Conservation (phyloP, 2,113 vertebrate genomes). For the Brienomyrus longianalis region DNA sequence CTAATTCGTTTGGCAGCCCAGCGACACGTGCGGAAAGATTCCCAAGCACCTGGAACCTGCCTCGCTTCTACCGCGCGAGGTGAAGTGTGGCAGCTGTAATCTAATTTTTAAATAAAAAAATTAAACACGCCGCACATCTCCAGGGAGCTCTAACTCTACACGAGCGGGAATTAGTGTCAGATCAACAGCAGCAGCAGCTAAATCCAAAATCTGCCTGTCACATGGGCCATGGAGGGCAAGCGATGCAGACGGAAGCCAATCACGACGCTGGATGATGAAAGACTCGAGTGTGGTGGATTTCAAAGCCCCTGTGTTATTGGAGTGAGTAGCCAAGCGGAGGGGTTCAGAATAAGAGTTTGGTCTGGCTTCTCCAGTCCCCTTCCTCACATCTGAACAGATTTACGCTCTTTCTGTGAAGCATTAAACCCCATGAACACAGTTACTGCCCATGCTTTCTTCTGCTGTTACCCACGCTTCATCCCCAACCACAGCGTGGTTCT, state of each 20-base stretch:
- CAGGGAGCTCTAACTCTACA: neutral
- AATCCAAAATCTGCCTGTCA: neutral
- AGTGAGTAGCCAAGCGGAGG: neutral
- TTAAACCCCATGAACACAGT: neutral
- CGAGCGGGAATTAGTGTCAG: neutral
- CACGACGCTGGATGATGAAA: neutral
- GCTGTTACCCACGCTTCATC: neutral
- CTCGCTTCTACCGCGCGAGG: neutral
- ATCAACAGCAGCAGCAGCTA: neutral
- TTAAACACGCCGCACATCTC: neutral
- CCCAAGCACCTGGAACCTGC: neutral
- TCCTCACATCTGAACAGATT: neutral
- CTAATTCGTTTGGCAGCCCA: neutral
- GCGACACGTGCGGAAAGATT: neutral
- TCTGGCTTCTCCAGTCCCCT: neutral
- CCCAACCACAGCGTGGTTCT: neutral
- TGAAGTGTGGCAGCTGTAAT: neutral
- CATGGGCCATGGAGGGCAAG: neutral
- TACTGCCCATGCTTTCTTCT: neutral
- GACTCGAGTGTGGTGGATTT: neutral
- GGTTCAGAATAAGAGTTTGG: neutral
- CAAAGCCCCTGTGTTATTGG: neutral
- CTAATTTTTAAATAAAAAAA: constrained; percentile 9
- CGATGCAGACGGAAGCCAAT: neutral
- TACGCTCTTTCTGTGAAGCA: neutral